Conservation (phyloP, 2,888 invertebrate species). For the Entomobrya proxima region DNA sequence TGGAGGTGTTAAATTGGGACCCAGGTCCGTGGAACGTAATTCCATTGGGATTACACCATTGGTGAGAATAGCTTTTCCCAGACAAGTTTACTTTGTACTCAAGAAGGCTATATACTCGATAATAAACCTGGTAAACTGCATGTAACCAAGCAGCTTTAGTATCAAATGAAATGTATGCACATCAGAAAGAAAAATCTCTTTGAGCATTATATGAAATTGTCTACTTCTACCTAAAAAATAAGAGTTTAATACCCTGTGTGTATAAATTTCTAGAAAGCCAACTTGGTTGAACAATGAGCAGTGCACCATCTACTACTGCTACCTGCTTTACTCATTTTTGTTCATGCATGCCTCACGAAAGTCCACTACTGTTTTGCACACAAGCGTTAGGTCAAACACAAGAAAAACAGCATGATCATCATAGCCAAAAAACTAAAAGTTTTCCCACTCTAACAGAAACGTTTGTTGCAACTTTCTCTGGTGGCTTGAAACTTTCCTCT, state of each 20-base stretch:
- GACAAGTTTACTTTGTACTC: slow-evolving; percentile 21
- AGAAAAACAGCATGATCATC: background rate
- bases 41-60: slow-evolving; percentile 35
- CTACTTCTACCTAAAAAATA: too few species aligned
- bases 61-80: slow-evolving; percentile 40
- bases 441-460: background rate
- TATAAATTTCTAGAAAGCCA: background rate
- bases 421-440: background rate
- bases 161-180: too few species aligned
- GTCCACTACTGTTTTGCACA: background rate
- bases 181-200: too few species aligned
- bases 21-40: background rate
- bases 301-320: too few species aligned
- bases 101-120: background rate
- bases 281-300: background rate
- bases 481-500: background rate
- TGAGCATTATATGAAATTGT: too few species aligned
- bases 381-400: slow-evolving; percentile 13
- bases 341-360: background rate
- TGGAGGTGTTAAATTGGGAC: too few species aligned
- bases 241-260: background rate
- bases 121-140: background rate
- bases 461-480: background rate
- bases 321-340: background rate
- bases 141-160: background rate